These are phyloP conservation scores for Sphaerodactylus townsendi DNA, from an alignment of 2,113 vertebrate genomes.

Conservation along the genomic window DNA sequence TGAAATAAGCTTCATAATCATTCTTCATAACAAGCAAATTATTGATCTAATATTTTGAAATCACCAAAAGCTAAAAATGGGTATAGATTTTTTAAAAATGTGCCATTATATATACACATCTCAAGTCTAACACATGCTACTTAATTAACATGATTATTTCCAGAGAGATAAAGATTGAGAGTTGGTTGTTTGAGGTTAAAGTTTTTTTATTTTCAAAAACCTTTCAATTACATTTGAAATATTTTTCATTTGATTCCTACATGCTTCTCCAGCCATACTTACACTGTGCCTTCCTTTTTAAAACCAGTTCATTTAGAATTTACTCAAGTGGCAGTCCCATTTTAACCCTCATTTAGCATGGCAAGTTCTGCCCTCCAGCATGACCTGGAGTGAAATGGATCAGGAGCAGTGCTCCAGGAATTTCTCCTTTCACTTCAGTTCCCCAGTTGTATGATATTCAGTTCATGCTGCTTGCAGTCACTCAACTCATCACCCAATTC, in stretches of 20 bases:
- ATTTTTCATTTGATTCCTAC: background rate
- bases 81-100: background rate
- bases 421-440: conserved; percentile 35
- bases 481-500: conserved; percentile 26
- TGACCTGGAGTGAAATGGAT: conserved; percentile 16
- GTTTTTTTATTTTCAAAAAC: conserved; percentile 32
- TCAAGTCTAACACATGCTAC: background rate
- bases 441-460: conserved; percentile 29
- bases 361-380: conserved; percentile 31
- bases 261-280: conserved; percentile 38
- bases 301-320: conserved; percentile 21
- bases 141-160: background rate
- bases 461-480: conserved; percentile 22
- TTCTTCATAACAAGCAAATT: conserved; percentile 1
- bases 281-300: conserved; percentile 19
- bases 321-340: conserved; percentile 20
- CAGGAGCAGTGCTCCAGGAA: conserved; percentile 4
- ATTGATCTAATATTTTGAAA: conserved; percentile 12
- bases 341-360: conserved; percentile 28
- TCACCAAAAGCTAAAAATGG: conserved; percentile 15
- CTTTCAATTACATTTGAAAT: background rate
- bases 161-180: conserved; percentile 1
- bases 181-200: background rate
- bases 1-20: background rate
- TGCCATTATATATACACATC: background rate